Percentiles rank a stretch among this genome's conserved stretches.
These are phyloP conservation scores for Tolmerus cingulatus DNA, from an alignment of 2,888 invertebrate genomes.

Conservation along the genomic window DNA sequence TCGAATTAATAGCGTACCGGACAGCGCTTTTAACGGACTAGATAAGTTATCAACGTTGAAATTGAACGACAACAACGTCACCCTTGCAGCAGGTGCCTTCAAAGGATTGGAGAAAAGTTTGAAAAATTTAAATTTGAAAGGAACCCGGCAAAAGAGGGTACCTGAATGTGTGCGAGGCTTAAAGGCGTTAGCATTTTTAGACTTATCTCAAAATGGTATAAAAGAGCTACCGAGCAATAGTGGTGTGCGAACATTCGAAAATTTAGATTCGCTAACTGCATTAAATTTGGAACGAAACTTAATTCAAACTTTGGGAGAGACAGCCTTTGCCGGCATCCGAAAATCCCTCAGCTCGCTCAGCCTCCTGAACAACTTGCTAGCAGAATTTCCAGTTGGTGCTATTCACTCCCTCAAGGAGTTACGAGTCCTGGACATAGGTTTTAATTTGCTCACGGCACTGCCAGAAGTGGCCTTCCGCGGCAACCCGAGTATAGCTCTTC, in stretches of 20 bases:
- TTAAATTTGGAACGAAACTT: constrained; percentile 83
- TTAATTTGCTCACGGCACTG: constrained; percentile 84
- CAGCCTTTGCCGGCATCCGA: constrained; percentile 81
- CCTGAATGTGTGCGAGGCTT: constrained; percentile 82
- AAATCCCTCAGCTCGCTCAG: constrained; percentile 87
- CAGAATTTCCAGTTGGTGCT: constrained; percentile 86
- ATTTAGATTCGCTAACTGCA: constrained; percentile 82
- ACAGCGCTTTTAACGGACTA: constrained; percentile 78
- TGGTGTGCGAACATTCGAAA: constrained; percentile 75
- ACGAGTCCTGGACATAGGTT: constrained; percentile 89
- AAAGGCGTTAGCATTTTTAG: constrained; percentile 83
- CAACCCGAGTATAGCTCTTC: constrained; percentile 83
- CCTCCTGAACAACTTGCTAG: constrained; percentile 85
- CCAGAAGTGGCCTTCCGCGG: constrained; percentile 81
- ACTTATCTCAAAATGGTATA: constrained; percentile 88
- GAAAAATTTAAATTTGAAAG: constrained; percentile 90
- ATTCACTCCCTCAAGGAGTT: constrained; percentile 80
- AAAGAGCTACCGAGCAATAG: constrained; percentile 78
- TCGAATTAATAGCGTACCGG: constrained; percentile 74
- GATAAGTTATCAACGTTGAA: constrained; percentile 80
- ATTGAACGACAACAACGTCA: constrained; percentile 86
- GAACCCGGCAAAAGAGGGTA: constrained; percentile 80
- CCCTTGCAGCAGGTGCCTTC: constrained; percentile 74
- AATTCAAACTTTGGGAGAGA: constrained; percentile 77
- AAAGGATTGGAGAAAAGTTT: constrained; percentile 79